These are phyloP conservation scores for Malacosoma neustria DNA, from an alignment of 2,888 invertebrate species.

Conservation along the genomic window DNA sequence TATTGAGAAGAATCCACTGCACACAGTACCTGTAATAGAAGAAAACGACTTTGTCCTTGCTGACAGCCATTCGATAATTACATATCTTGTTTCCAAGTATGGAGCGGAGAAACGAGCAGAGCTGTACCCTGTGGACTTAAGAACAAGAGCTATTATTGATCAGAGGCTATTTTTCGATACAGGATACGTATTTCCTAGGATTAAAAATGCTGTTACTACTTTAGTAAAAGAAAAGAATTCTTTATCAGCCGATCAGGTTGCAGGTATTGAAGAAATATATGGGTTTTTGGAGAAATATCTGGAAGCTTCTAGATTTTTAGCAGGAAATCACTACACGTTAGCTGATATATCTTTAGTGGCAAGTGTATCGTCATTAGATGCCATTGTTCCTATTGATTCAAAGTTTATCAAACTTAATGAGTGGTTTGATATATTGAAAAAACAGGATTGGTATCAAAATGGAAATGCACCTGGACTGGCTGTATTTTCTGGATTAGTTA, in stretches of 20 bases:
- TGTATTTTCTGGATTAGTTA: conserved; percentile 9
- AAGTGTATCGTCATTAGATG: conserved; percentile 22
- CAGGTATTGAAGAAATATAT: conserved; percentile 23
- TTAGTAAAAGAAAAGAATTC: conserved; percentile 13
- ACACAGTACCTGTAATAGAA: conserved; percentile 32
- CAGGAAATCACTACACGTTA: conserved; percentile 25
- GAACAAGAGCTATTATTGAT: conserved; percentile 25
- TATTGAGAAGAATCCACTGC: conserved; percentile 30
- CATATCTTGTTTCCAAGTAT: conserved; percentile 35
- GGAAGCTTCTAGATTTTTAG: conserved; percentile 21
- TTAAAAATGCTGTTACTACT: conserved; percentile 8
- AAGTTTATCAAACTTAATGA: conserved; percentile 22
- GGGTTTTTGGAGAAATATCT: conserved; percentile 31
- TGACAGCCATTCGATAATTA: conserved; percentile 37
- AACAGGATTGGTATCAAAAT: conserved; percentile 27
- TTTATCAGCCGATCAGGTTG: conserved; percentile 15
- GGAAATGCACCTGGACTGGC: conserved; percentile 24
- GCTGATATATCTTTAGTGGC: conserved; percentile 33
- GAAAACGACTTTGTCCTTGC: conserved; percentile 30
- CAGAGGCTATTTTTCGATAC: conserved; percentile 30
- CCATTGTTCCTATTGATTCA: conserved; percentile 21
- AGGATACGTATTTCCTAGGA: conserved; percentile 19
- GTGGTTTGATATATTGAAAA: conserved; percentile 23
- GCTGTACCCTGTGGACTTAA: conserved; percentile 29
- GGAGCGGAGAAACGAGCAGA: conserved; percentile 26